Conservation (phyloP, 2,888 invertebrate genomes). For the Arge pagana region DNA sequence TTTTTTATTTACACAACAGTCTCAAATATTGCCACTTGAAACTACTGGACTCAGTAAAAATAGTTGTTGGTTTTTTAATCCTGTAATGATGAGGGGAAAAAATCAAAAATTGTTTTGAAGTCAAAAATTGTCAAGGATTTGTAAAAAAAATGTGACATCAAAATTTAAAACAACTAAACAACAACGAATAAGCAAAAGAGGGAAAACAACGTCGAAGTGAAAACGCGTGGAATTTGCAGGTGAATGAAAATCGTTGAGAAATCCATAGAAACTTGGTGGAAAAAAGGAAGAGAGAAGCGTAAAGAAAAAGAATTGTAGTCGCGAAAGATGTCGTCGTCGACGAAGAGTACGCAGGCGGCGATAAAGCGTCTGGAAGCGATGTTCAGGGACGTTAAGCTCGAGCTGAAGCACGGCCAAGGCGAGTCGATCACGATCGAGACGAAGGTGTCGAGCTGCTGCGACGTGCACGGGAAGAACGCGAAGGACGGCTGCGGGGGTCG, state of each 20-base stretch:
- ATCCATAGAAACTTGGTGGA: neutral
- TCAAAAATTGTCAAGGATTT: no score
- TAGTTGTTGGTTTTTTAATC: no score
- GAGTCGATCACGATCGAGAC: conserved; percentile 60
- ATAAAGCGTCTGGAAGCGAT: conserved; percentile 75
- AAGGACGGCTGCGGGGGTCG: conserved; percentile 60
- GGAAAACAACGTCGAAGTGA: conserved; percentile 61
- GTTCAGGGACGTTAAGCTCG: conserved; percentile 70
- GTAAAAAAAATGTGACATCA: no score
- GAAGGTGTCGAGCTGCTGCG: conserved; percentile 69
- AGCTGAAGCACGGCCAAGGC: conserved; percentile 46
- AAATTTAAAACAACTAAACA: no score
- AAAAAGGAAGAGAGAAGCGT: conserved; percentile 1
- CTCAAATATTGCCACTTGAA: no score
- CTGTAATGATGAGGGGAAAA: no score
- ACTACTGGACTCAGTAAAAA: no score
- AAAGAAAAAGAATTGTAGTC: neutral
- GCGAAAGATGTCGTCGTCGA: conserved; percentile 42
- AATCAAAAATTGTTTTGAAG: no score
- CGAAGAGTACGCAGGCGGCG: conserved; percentile 66
- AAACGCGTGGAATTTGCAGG: no score
- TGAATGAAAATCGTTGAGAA: no score
- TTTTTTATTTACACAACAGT: no score
- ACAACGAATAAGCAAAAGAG: no score
- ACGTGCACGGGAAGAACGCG: conserved; percentile 67